These are phyloP conservation scores for Falco concolor DNA, from an alignment of 2,797 vertebrate species.

Conservation along the genomic window DNA sequence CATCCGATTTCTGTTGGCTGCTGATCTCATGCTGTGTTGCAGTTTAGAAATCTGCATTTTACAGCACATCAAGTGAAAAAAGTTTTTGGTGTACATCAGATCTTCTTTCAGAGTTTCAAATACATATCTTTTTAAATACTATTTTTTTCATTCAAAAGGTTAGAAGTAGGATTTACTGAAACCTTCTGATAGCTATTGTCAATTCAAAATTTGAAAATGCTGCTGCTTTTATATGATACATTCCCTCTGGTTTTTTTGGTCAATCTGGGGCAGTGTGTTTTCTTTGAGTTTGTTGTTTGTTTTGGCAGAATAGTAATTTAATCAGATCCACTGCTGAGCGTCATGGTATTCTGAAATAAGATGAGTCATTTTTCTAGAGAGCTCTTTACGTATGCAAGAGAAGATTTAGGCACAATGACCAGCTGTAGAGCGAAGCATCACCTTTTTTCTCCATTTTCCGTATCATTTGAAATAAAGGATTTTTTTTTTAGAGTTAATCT, in stretches of 20 bases:
- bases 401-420: not conserved
- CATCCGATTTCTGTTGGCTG: slow-evolving; percentile 14
- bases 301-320: not conserved
- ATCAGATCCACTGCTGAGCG: not conserved
- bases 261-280: not conserved
- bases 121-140: not conserved
- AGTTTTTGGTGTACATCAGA: not conserved
- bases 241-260: not conserved
- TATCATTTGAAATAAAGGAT: not conserved
- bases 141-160: not conserved
- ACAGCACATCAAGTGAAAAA: not conserved
- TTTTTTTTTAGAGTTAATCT: not conserved
- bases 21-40: not conserved
- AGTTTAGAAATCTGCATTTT: slow-evolving; percentile 2
- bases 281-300: not conserved
- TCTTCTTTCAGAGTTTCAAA: not conserved
- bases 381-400: not conserved
- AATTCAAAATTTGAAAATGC: not conserved
- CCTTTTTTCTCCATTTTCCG: not conserved
- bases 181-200: not conserved
- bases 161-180: not conserved
- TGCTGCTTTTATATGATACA: not conserved
- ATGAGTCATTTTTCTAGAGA: not conserved
- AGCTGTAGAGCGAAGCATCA: not conserved
- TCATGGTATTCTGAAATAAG: not conserved